Evolutionary conservation across 2,797 vertebrate species (phyloP).

Genomic region (Pipistrellus kuhlii): DNA sequence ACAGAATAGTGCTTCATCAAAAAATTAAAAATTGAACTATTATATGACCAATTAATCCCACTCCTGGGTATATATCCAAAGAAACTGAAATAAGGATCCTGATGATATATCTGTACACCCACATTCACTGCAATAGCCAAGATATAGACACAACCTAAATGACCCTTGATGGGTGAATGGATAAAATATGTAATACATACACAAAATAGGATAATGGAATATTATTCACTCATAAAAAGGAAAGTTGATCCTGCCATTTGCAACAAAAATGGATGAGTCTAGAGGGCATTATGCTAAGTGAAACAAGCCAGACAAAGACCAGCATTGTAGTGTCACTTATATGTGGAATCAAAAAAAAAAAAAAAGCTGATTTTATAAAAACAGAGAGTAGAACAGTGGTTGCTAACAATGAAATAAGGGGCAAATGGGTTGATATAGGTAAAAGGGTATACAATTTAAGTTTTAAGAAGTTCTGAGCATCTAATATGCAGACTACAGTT

Average conservation of each 20-base stretch:
- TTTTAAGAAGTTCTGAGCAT: not conserved
- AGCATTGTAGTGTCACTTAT: not conserved
- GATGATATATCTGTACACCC: not conserved
- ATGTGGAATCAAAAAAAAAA: not conserved
- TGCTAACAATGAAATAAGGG: not conserved
- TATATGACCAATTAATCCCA: not conserved
- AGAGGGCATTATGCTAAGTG: not conserved
- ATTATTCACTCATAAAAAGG: not conserved
- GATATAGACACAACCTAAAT: not conserved
- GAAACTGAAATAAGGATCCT: conserved; percentile 1
- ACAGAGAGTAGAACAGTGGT: not conserved
- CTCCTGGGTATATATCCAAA: not conserved
- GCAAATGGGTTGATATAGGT: not conserved
- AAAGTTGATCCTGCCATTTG: not conserved
- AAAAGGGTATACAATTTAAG: not conserved
- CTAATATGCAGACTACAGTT: not conserved
- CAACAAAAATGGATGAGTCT: not conserved
- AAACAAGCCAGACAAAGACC: conserved; percentile 4
- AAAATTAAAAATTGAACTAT: conserved; percentile 9
- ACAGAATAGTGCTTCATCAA: not conserved
- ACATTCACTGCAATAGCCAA: not conserved
- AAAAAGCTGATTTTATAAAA: not conserved
- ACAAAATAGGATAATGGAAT: not conserved
- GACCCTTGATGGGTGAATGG: not conserved
- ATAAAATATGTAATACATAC: not conserved